phyloP scores from a whole-genome alignment of 2,113 vertebrate species.

The Falco punctatus region DNA sequence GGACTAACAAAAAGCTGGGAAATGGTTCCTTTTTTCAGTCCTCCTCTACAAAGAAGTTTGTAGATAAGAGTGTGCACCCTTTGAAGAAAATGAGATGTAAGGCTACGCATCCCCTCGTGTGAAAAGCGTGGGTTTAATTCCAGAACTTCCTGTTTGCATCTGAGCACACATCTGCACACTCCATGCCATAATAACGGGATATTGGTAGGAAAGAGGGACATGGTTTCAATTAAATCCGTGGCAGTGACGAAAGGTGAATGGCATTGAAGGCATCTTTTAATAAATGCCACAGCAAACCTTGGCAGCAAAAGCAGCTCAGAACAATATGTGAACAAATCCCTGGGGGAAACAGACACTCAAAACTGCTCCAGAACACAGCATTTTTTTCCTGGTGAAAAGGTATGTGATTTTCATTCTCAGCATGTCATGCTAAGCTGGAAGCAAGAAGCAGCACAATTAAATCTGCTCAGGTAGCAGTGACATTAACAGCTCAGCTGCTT shows the following conservation, averaged over 20 bases:
- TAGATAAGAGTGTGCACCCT: background rate
- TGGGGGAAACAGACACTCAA: background rate
- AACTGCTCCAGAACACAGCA: background rate
- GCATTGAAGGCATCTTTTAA: background rate
- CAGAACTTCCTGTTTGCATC: background rate
- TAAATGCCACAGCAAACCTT: slow-evolving; percentile 36
- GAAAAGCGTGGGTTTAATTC: background rate
- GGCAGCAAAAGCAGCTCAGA: background rate
- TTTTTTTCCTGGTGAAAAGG: background rate
- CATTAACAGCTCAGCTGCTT: slow-evolving; percentile 53
- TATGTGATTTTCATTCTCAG: slow-evolving; percentile 29
- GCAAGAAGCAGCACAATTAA: slow-evolving; percentile 39
- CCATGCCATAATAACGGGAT: rapidly evolving
- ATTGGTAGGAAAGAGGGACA: background rate
- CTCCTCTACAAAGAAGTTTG: background rate
- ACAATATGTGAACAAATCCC: background rate
- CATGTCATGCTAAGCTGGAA: background rate
- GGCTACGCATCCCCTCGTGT: background rate
- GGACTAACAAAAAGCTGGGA: background rate
- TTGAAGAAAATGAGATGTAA: background rate
- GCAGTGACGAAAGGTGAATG: background rate
- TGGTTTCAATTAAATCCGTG: background rate
- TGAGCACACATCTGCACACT: background rate
- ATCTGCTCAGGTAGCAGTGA: slow-evolving; percentile 47
- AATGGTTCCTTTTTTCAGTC: background rate